phyloP scores from a whole-genome alignment of 2,113 vertebrate species.

The Chaetops frenatus region DNA sequence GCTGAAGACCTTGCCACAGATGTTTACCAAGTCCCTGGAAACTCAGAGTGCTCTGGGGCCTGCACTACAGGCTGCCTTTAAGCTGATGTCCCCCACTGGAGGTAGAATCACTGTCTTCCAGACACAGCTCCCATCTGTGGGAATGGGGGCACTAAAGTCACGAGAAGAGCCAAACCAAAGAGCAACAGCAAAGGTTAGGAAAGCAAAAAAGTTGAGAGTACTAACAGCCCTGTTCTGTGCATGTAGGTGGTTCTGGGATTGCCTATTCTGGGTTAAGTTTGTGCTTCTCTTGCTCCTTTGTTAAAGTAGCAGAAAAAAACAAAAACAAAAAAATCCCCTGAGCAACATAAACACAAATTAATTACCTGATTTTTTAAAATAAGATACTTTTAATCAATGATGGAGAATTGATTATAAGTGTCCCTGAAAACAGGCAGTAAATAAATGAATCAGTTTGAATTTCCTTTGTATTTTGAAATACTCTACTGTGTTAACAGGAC shows the following conservation, averaged over 20 bases:
- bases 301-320: neutral
- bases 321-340: neutral
- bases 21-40: conserved; percentile 93
- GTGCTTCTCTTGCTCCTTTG: neutral
- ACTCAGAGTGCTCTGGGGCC: conserved; percentile 94
- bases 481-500: conserved; percentile 72
- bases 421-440: neutral
- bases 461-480: neutral
- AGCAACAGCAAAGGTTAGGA: conserved; percentile 84
- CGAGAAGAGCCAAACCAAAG: conserved; percentile 92
- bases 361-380: neutral
- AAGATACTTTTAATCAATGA: neutral
- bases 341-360: neutral
- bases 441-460: neutral
- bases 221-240: neutral
- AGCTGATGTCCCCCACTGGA: conserved; percentile 91
- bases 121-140: conserved; percentile 91
- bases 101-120: conserved; percentile 93
- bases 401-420: neutral
- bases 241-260: neutral
- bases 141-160: conserved; percentile 85
- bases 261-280: neutral
- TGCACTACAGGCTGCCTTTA: conserved; percentile 90
- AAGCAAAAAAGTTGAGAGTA: neutral
- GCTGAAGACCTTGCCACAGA: conserved; percentile 85